Evolutionary conservation across 2,113 vertebrate genomes (phyloP).

Genomic region (Noturus placidus): DNA sequence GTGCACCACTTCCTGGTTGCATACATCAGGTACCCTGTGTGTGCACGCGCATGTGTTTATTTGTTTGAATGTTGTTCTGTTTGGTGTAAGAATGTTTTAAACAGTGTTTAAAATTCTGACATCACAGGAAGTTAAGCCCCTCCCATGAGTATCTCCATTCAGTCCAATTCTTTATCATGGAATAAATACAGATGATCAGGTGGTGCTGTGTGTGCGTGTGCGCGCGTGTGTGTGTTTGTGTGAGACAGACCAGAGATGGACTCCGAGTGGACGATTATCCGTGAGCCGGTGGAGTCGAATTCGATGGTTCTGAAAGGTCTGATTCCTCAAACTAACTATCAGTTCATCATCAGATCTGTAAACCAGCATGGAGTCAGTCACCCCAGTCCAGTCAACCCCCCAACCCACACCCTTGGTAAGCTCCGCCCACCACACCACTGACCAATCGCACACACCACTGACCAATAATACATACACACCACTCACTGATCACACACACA

Average conservation of each 20-base stretch:
- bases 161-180: too few species aligned
- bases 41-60: background rate
- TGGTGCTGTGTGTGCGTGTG: constrained; percentile 12
- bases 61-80: background rate
- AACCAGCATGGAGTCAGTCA: constrained; percentile 81
- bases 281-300: constrained; percentile 83
- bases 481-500: background rate
- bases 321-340: constrained; percentile 83
- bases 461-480: background rate
- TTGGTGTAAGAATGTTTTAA: background rate
- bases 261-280: constrained; percentile 85
- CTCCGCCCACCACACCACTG: background rate
- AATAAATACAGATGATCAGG: too few species aligned
- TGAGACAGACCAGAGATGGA: constrained; percentile 84
- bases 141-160: background rate
- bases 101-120: background rate
- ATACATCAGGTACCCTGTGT: constrained; percentile 81
- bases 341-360: constrained; percentile 83
- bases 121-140: background rate
- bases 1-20: constrained; percentile 85
- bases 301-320: constrained; percentile 93
- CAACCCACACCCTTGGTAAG: constrained; percentile 83
- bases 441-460: background rate
- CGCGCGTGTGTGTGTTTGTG: constrained; percentile 29
- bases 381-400: constrained; percentile 76